Evolutionary conservation across 2,888 invertebrate genomes (phyloP).

Genomic region (Minunthozetes semirufus): DNA sequence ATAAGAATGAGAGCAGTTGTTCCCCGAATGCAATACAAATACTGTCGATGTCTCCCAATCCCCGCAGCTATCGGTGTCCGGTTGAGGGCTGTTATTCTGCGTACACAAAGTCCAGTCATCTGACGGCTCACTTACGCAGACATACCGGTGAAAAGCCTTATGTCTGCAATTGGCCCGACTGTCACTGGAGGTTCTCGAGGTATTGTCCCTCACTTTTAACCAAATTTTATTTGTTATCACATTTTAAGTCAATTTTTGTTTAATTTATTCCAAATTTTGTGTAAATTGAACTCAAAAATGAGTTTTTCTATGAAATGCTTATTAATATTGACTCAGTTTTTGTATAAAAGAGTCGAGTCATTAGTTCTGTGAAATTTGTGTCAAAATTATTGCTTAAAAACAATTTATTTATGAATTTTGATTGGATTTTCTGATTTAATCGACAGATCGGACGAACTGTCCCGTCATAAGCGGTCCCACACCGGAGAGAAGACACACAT

Average conservation of each 20-base stretch:
- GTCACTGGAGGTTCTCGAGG: constrained; percentile 29
- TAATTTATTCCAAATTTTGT: background rate
- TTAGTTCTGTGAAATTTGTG: background rate
- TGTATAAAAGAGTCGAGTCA: background rate
- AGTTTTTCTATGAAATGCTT: background rate
- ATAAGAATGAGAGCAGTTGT: background rate
- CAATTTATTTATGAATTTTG: background rate
- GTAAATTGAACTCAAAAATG: background rate
- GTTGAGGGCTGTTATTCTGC: constrained; percentile 31
- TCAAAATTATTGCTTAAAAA: background rate
- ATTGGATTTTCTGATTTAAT: background rate
- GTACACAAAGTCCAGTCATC: constrained; percentile 35
- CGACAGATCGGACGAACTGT: constrained; percentile 33
- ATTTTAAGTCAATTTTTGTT: background rate
- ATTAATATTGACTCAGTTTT: background rate
- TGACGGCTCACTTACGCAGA: constrained; percentile 36
- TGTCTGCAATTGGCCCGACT: constrained; percentile 33
- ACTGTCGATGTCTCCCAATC: background rate
- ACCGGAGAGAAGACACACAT: constrained; percentile 36
- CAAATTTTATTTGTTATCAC: background rate
- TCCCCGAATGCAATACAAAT: background rate
- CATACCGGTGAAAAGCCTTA: constrained; percentile 36
- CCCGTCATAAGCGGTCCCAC: constrained; percentile 36
- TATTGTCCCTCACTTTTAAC: background rate
- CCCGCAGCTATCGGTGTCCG: constrained; percentile 34